Evolutionary conservation across 1,140 invertebrate species (phyloP).

Genomic region (Phortica variegata): DNA sequence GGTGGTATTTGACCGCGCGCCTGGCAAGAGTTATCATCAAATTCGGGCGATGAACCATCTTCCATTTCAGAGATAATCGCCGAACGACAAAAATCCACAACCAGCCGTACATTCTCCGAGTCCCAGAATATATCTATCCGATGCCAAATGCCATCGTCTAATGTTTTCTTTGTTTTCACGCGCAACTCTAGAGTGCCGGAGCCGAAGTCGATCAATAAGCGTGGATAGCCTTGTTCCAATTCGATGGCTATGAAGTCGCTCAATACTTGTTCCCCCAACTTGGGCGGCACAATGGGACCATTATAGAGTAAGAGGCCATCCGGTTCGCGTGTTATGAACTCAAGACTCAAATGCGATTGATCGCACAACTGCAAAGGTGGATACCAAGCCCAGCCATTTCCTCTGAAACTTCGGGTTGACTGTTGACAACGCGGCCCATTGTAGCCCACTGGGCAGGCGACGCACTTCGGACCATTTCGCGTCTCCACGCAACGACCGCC

Average conservation of each 20-base stretch:
- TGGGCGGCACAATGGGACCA: constrained; percentile 66
- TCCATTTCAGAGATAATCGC: constrained; percentile 61
- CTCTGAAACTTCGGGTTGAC: constrained; percentile 66
- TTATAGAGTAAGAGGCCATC: constrained; percentile 71
- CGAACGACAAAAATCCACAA: constrained; percentile 66
- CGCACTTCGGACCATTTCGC: constrained; percentile 63
- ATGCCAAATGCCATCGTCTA: constrained; percentile 72
- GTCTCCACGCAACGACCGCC: constrained; percentile 67
- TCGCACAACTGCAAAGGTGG: constrained; percentile 68
- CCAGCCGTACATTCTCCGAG: constrained; percentile 64
- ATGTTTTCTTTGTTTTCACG: constrained; percentile 61
- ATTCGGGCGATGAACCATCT: constrained; percentile 60
- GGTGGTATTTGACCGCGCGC: constrained; percentile 64
- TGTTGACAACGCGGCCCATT: constrained; percentile 71
- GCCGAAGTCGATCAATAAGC: constrained; percentile 69
- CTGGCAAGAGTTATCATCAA: constrained; percentile 66
- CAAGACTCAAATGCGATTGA: constrained; percentile 67
- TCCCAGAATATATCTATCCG: constrained; percentile 69
- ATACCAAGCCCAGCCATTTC: constrained; percentile 69
- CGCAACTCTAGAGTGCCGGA: constrained; percentile 65
- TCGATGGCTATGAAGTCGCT: constrained; percentile 70
- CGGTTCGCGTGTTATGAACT: constrained; percentile 67
- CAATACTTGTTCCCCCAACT: constrained; percentile 59
- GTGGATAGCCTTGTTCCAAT: constrained; percentile 65
- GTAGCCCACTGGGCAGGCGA: constrained; percentile 64